Base-by-base conservation (phyloP, 2,888 invertebrate genomes). In the Lagria hirta region DNA sequence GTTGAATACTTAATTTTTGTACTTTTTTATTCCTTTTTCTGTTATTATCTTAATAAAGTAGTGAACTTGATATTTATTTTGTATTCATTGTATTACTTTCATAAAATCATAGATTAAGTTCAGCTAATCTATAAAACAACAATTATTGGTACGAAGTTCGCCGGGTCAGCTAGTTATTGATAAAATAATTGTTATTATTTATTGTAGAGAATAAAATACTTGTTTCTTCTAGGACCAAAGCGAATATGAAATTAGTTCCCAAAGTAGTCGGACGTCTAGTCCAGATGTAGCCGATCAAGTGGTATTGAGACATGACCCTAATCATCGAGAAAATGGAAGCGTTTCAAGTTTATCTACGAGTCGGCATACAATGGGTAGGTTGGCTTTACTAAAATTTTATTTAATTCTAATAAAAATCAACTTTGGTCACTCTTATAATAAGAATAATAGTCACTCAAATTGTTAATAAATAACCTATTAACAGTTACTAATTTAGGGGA, bases 211-310 rank as follows among this genome's bases (percentile, higher is more conserved):
- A 26, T 8, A 26, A n/a, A 20, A n/a, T 6, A n/a, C 5, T 20
- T 20, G 20, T n/a, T n/a, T 27, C 38, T 53, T 50, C 24, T 45
- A 68, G 66, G 71, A 71, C 49, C 63, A 58, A 27, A 68, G 64
- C 22, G 73, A 73, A 37, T 58, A 64, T 49, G 71, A 66, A 57
- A 71, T 71, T 41, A 71, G 75, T 58, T 76, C 79, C 16, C 74
- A 77, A 37, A 77, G 78, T 26, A 78, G 78, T 52, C 66, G 78
- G 58, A 74, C 77, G 41, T 72, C 80, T 49, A 75, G 79, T 59
- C 74, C 79, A 7, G 77, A 79, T 53, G 69, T 70, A 29, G 59
- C 60, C 1, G 71, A 72, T 41, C 35, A 43, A 13, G 67, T 71
- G 3, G 62, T 65, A 23, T 52, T 71, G 22, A 58, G 70, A 37